Base-by-base conservation (phyloP, 2,113 vertebrate genomes). In the Tenrec ecaudatus region DNA sequence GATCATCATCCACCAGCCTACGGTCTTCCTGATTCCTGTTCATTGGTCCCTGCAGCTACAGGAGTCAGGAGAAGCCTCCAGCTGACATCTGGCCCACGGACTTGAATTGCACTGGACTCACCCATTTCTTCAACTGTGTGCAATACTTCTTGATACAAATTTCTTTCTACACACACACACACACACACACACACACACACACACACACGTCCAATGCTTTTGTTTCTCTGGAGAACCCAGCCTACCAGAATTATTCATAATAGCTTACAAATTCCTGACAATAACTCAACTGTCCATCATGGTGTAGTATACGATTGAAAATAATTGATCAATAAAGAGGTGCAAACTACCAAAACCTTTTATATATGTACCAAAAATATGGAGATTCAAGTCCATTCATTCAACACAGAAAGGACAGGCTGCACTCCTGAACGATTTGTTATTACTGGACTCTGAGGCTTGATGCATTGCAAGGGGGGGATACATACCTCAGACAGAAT, bases 191-290 rank as follows among this genome's bases (percentile, higher is more conserved):
- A 40, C 40, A 40, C 40, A 40, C 40, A 40, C 40, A 40, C 40
- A 40, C 40, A 40, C 40, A 40, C 40, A 40, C 40, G 40, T 40
- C 40, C 40, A 7, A 40, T 40, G 40, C 40, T 40, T 40, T 40
- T 40, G 40, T 40, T 40, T 40, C 40, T 40, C 40, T 40, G 7
- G 40, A 40, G 40, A 40, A 40, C 47, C 47, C 47, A 53, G 47
- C 47, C 47, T 53, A 53, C 47, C 47, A 53, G 47, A 53, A 10
- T 78, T 83, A 88, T 73, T 86, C 47, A 83, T 73, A 75, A 19
- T n/a, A 84, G 33, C 25, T 47, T 64, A 90, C 79, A 38, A 80
- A 66, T 27, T 79, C 29, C 29, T 73, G 31, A 91, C 89, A 88
- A 88, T 87, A 77, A 69, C 25, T 78, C 14, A 87, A 73, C 82